Conservation (phyloP, 2,888 invertebrate species). For the Caradrina clavipalpis region DNA sequence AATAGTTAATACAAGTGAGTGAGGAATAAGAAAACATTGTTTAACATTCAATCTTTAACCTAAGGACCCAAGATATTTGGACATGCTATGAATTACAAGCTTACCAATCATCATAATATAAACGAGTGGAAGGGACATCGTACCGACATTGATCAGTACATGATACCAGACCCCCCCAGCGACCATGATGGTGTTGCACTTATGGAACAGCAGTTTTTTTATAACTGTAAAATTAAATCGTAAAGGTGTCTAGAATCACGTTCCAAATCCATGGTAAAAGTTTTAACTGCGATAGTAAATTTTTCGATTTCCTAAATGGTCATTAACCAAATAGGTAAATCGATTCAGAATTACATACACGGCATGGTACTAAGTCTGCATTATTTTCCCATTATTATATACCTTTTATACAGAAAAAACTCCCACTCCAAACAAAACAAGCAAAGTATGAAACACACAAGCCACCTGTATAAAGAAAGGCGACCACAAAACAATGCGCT, state of each 20-base stretch:
- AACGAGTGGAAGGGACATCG: no score
- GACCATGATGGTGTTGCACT: no score
- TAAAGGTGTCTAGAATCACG: no score
- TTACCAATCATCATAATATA: not conserved
- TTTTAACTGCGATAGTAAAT: no score
- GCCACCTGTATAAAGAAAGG: constrained; percentile 36
- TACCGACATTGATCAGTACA: no score
- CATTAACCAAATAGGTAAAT: no score
- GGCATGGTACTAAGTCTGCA: not conserved
- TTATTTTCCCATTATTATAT: not conserved
- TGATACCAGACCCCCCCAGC: no score
- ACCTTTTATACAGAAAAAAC: not conserved
- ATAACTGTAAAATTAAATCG: no score
- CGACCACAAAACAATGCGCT: constrained; percentile 36
- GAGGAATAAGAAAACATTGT: not conserved
- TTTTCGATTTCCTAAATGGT: no score
- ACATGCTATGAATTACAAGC: not conserved
- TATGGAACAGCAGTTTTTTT: no score
- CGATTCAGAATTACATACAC: no score
- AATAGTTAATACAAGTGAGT: not conserved
- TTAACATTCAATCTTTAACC: constrained; percentile 6
- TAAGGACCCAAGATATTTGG: not conserved
- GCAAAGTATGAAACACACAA: constrained; percentile 13
- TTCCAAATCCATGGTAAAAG: no score
- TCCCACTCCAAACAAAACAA: not conserved